Conservation (phyloP, 2,113 vertebrate species). For the Macaca mulatta region DNA sequence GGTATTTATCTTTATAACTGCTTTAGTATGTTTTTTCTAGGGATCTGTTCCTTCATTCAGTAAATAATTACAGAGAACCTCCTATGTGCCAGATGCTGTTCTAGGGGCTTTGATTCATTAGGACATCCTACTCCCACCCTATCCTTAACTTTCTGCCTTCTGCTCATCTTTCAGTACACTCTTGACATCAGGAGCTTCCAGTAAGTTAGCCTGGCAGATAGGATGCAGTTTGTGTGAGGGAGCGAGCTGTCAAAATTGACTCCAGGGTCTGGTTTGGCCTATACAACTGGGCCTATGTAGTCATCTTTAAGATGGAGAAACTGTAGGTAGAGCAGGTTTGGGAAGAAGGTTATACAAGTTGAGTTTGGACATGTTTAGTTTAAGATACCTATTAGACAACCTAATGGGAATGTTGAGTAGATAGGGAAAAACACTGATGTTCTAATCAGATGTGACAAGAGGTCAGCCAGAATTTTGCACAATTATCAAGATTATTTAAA, state of each 20-base stretch:
- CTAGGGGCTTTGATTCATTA: not conserved
- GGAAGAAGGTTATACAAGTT: not conserved
- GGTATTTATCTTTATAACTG: not conserved
- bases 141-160: not conserved
- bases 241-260: not conserved
- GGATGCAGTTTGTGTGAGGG: not conserved
- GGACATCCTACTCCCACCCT: not conserved
- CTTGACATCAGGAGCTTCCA: not conserved
- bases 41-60: not conserved
- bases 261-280: not conserved
- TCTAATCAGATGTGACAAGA: not conserved
- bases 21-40: not conserved
- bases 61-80: not conserved
- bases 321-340: not conserved
- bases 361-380: not conserved
- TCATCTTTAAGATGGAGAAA: not conserved
- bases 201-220: not conserved
- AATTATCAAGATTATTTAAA: not conserved
- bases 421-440: not conserved
- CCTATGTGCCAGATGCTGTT: not conserved
- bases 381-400: not conserved
- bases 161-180: not conserved
- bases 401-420: not conserved
- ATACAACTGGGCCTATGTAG: not conserved
- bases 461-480: not conserved